phyloP scores from a whole-genome alignment of 1,140 invertebrate species.

The Heliconius eleuchia region DNA sequence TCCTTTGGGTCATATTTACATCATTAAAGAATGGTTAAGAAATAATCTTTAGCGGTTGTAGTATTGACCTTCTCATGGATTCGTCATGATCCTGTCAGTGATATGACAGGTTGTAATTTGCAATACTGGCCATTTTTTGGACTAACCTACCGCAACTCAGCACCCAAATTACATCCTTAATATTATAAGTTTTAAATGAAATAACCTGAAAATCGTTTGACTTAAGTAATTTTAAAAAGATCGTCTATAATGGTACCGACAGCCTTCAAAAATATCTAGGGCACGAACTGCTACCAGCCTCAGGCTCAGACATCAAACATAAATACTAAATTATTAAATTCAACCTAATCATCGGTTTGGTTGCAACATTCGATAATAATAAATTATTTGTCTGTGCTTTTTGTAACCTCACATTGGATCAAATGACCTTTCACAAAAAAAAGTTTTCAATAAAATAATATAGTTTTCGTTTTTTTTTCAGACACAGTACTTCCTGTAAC shows the following conservation, averaged over 20 bases:
- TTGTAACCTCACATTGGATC: conserved; percentile 17
- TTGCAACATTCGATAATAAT: conserved; percentile 57
- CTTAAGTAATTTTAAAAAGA: conserved; percentile 44
- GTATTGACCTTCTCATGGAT: conserved; percentile 66
- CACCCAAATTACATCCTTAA: conserved; percentile 54
- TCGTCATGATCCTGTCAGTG: conserved; percentile 66
- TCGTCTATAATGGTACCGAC: conserved; percentile 47
- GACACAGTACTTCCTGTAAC: conserved; percentile 7
- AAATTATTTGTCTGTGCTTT: conserved; percentile 53
- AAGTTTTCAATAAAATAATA: conserved; percentile 11
- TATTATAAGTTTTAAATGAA: conserved; percentile 34
- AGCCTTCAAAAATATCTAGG: conserved; percentile 70
- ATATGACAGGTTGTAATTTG: conserved; percentile 79
- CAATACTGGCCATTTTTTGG: conserved; percentile 51
- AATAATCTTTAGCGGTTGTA: conserved; percentile 31
- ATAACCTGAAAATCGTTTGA: conserved; percentile 46
- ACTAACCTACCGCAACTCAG: conserved; percentile 29
- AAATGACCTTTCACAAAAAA: neutral
- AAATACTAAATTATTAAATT: conserved; percentile 74
- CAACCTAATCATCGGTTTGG: conserved; percentile 63
- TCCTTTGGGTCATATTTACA: neutral
- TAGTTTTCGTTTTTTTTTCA: conserved; percentile 21
- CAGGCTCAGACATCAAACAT: conserved; percentile 66
- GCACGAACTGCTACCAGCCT: conserved; percentile 72
- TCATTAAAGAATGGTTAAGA: conserved; percentile 14